Percentiles rank a stretch among this genome's conserved stretches.
Conservation (phyloP, 2,113 vertebrate species). For the Marcusenius ussheri region DNA sequence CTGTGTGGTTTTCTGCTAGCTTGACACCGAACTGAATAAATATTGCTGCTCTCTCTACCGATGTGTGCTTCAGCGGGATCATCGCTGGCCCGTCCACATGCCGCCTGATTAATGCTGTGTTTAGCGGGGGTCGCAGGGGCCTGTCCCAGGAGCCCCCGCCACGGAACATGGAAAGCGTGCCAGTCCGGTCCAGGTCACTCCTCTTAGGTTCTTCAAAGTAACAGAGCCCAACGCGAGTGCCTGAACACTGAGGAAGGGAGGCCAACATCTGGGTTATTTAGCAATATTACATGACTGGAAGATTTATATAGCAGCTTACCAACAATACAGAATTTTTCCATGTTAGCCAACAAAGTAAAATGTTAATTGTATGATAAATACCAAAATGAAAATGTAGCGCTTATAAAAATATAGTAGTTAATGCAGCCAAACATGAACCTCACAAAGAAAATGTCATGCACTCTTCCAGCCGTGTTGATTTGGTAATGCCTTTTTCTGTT, state of each 20-base stretch:
- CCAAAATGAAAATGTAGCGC: neutral
- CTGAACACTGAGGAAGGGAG: neutral
- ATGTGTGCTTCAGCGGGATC: neutral
- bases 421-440: neutral
- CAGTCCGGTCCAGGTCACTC: neutral
- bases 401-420: neutral
- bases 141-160: neutral
- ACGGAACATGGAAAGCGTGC: neutral
- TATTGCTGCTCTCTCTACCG: neutral
- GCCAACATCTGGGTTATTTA: neutral
- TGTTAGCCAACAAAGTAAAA: neutral
- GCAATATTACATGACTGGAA: neutral
- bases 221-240: neutral
- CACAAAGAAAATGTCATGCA: neutral
- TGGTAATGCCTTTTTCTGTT: neutral
- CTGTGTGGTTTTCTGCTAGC: neutral
- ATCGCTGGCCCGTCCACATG: neutral
- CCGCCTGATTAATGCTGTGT: neutral
- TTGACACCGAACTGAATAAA: neutral
- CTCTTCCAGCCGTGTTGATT: neutral
- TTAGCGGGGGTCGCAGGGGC: neutral
- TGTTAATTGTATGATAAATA: neutral
- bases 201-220: neutral
- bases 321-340: neutral
- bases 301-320: neutral